Evolutionary conservation across 2,888 invertebrate genomes (phyloP).

Genomic region (Mesorhabditis spiculigera): DNA sequence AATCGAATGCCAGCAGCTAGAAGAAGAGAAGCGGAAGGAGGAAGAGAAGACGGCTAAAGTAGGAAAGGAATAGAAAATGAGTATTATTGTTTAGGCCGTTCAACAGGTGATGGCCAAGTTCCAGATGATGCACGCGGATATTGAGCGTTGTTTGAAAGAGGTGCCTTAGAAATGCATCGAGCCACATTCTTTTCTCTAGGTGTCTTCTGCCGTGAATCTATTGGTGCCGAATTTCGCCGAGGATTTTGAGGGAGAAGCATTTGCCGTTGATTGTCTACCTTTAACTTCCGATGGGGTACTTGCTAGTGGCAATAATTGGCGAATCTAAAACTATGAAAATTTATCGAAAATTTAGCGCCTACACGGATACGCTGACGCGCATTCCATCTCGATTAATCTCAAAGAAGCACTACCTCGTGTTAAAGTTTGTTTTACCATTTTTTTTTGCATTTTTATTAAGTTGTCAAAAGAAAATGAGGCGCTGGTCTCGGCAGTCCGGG

Average conservation of each 20-base stretch:
- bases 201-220: not conserved
- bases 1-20: not conserved
- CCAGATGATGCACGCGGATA: not conserved
- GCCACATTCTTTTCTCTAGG: not conserved
- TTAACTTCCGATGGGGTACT: no score
- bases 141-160: not conserved
- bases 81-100: constrained; percentile 1
- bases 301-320: not conserved
- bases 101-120: not conserved
- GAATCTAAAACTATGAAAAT: not conserved
- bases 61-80: not conserved
- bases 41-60: constrained; percentile 1
- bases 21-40: not conserved
- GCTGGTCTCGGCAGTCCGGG: constrained; percentile 21
- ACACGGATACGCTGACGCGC: not conserved
- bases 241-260: not conserved
- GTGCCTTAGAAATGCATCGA: not conserved
- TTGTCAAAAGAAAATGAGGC: constrained; percentile 21
- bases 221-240: not conserved
- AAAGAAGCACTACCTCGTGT: not conserved
- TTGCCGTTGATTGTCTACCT: no score
- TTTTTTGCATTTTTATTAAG: constrained; percentile 12
- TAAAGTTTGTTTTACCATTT: constrained; percentile 4
- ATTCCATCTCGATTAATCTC: not conserved
- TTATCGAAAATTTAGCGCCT: not conserved